Evolutionary conservation across 1,140 invertebrate species (phyloP), one percentile per base, ranked within the genome.

Genomic region (Pantala flavescens): DNA sequence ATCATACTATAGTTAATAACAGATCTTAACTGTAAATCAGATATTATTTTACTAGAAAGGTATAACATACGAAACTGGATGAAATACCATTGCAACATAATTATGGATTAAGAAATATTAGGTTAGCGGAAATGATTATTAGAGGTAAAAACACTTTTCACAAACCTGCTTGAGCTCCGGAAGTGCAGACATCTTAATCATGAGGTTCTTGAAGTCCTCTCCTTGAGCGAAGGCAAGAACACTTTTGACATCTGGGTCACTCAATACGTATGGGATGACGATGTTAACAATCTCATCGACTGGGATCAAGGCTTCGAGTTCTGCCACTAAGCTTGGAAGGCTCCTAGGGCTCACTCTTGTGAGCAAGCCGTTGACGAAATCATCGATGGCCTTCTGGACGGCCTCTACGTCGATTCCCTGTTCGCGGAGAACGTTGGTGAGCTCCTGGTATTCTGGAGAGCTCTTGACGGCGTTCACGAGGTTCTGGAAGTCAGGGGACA

Each of bases 181-280:
- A 24, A 79, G 74, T 0, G 55, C 42, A 24, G 79, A 78, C 0
- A 80, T 49, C 0, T 71, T 1, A 0, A 73, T 71, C 0, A 79
- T 43, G 28, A 81, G 14, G 0, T 21, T 12, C 5, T 76, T 75
- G 70, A 81, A 80, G 10, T 80, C 78, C 0, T 76, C 11, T 12
- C 75, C 73, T 36, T 75, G 43, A 0, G 77, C 21, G 42, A 74
- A 80, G 0, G 7, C 0, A 0, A 76, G 1, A 12, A 77, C 77
- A 16, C 74, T 74, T n/a, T 77, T 76, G 70, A 80, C 78, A 73
- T 81, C 78, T 14, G 42, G 36, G 72, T 81, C 80, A 0, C 75
- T 70, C 11, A 16, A n/a, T 10, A 80, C 23, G 43, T 80, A 81
- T 42, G 79, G 74, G 7, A 75, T 74, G 5, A 78, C 72, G 5